Evolutionary conservation across 2,888 invertebrate species (phyloP), one percentile per base, ranked within the genome.

Genomic region (Xanthia icteritia): DNA sequence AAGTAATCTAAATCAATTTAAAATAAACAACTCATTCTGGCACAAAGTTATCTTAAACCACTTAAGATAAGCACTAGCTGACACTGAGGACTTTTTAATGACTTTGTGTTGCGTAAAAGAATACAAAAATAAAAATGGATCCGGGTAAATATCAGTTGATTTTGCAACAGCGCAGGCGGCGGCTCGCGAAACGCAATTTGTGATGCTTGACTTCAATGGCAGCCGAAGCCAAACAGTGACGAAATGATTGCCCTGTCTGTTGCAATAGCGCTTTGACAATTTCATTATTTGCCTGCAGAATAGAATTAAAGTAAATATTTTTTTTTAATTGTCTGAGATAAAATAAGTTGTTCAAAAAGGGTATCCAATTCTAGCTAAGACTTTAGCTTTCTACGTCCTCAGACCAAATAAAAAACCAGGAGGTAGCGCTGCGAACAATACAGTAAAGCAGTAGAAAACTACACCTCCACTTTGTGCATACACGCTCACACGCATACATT

Each of bases 101-200:
- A 36, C 4, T 63, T 69, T 71, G 20, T 39, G 17, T 82, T 73
- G 27, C 66, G 79, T 67, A 45, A 83, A 73, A 63, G 36, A 51
- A 39, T 17, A 45, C 36, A 56, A 56, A 77, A 45, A 51, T 65
- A 58, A 77, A 76, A 58, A 76, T 60, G 20, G 20, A 79, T 73
- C 79, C 83, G 79, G 73, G 67, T 64, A 60, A 54, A 77, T 27
- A 68, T 23, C 39, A 9, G n/a, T 66, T 58, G 51, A 56, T 83
- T 73, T 73, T 51, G 73, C 45, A 83, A 83, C 58, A 42, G 27
- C 54, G n/a, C 56, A 63, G 61, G 58, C 56, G 56, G 5, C n/a
- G 58, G 11, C 17, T 31, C 17, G 66, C 23, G 27, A 45, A 66
- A 72, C 31, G 31, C 48, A 72, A 72, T 68, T 83, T 51, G 78